These are phyloP conservation scores for Xiphophorus couchianus DNA, from an alignment of 2,113 vertebrate genomes.

Conservation along the genomic window DNA sequence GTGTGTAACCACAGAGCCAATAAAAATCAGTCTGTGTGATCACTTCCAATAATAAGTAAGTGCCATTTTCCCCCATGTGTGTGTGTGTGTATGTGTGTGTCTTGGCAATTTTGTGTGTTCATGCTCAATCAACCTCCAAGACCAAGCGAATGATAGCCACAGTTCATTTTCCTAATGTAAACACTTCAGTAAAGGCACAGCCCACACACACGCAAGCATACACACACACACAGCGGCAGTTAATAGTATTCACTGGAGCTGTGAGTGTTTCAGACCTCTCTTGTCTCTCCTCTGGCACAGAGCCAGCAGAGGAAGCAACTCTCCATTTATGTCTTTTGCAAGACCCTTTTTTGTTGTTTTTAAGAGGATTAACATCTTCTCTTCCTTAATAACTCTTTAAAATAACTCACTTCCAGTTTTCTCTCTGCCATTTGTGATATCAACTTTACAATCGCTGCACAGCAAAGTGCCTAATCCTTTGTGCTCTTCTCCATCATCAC, in stretches of 20 bases:
- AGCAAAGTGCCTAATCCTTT: neutral
- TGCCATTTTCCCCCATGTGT: conserved; percentile 13
- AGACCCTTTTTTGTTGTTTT: conserved; percentile 2
- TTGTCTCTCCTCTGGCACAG: conserved; percentile 54
- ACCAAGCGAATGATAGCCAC: conserved; percentile 41
- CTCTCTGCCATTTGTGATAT: conserved; percentile 8
- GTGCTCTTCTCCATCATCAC: conserved; percentile 10
- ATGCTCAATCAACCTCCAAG: conserved; percentile 56
- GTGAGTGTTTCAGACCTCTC: conserved; percentile 48
- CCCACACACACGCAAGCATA: conserved; percentile 13
- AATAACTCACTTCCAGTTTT: neutral
- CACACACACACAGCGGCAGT: conserved; percentile 31
- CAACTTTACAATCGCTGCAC: neutral
- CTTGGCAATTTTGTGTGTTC: conserved; percentile 8
- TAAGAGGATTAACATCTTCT: conserved; percentile 20
- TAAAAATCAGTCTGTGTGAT: conserved; percentile 35
- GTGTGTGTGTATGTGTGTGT: conserved; percentile 11
- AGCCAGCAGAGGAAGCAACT: conserved; percentile 45
- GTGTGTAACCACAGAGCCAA: conserved; percentile 7
- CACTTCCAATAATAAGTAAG: conserved; percentile 28
- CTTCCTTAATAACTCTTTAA: conserved; percentile 3
- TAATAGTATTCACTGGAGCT: conserved; percentile 64
- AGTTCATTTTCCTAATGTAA: conserved; percentile 69
- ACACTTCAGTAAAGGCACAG: conserved; percentile 53
- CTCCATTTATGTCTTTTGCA: conserved; percentile 23